Percentiles rank a stretch among this genome's conserved stretches.
These are phyloP conservation scores for Diploscapter pachys DNA, from an alignment of 1,140 invertebrate genomes.

Conservation along the genomic window DNA sequence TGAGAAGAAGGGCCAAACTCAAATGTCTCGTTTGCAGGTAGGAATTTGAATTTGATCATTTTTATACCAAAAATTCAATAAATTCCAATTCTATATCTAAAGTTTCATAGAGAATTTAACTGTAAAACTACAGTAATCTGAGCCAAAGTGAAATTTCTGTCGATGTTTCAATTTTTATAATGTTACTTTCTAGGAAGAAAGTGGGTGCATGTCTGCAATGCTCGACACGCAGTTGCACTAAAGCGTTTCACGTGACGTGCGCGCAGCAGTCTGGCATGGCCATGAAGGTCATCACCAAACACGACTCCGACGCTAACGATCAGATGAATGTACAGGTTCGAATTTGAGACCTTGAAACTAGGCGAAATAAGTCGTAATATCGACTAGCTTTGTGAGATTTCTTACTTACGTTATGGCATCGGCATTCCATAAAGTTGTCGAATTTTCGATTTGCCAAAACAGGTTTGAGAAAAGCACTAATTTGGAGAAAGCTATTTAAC, in stretches of 20 bases:
- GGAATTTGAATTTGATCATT: neutral
- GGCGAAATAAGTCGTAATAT: too few species aligned
- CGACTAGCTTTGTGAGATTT: too few species aligned
- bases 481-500: too few species aligned
- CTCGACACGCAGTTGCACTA: slow-evolving; percentile 31
- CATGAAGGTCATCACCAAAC: slow-evolving; percentile 2
- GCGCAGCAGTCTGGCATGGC: slow-evolving; percentile 70
- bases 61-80: neutral
- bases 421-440: too few species aligned
- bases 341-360: neutral
- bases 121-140: too few species aligned
- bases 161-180: neutral
- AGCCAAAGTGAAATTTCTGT: too few species aligned
- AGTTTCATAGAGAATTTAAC: too few species aligned
- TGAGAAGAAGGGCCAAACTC: slow-evolving; percentile 89
- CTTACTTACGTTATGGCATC: too few species aligned
- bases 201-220: slow-evolving; percentile 96
- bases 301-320: slow-evolving; percentile 10
- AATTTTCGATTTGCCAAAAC: too few species aligned
- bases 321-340: slow-evolving; percentile 20
- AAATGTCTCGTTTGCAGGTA: slow-evolving; percentile 89
- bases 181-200: slow-evolving; percentile 65
- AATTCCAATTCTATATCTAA: too few species aligned
- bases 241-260: slow-evolving; percentile 95
- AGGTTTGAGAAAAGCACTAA: too few species aligned